Base-by-base conservation (phyloP, 2,113 vertebrate genomes). In the Pelmatolapia mariae region DNA sequence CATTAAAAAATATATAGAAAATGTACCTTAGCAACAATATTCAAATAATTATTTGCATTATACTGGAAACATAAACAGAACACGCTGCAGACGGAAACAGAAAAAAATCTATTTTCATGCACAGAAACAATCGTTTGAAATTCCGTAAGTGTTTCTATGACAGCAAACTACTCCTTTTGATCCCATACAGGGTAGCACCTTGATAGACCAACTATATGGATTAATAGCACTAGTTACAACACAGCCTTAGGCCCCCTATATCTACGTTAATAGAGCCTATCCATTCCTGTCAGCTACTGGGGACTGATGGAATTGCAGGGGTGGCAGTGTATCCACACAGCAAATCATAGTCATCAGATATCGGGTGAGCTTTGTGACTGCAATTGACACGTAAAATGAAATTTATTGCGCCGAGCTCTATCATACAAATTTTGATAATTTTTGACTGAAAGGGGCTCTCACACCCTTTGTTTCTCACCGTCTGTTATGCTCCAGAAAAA, bases 201-300 rank as follows among this genome's bases (percentile, higher is more conserved):
- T 94, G 93, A 96, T 96, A 93, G 90, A 94, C 92, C 94, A 94
- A 95, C 95, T 87, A 94, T 96, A 95, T 96, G 95, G 96, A 97
- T 97, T 97, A 96, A 97, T 97, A 96, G 95, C 95, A 94, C 95
- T 94, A 92, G 95, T 96, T 97, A 95, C 96, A 94, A 92, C 88
- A 91, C 93, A 93, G 94, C 95, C 95, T 53, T 79, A 87, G 94
- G 95, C 92, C 92, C 91, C 92, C 93, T 95, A 90, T 93, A 95
- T 96, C 94, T 95, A 86, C 90, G 87, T 94, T 97, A 97, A 97
- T 96, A 96, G 95, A 96, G 93, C 92, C 95, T 92, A 97, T 96
- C 95, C 95, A 96, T 97, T 97, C 92, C 94, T 96, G 96, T 96
- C 96, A 96, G 95, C 93, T 95, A 92, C 93, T 95, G 95, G 95